phyloP scores from a whole-genome alignment of 1,140 invertebrate species.

The Heliothis subflexa region DNA sequence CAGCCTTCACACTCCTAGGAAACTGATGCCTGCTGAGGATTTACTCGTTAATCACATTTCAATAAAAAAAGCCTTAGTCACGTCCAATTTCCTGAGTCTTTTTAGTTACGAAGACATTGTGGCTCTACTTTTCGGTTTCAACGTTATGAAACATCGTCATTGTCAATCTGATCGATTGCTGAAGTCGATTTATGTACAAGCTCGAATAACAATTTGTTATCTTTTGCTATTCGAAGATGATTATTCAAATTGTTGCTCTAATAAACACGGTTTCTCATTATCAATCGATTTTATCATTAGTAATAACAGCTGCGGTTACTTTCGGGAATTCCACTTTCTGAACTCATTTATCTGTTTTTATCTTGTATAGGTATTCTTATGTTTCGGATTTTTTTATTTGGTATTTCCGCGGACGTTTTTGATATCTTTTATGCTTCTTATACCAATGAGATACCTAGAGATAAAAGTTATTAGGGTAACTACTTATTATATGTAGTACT shows the following conservation, averaged over 20 bases:
- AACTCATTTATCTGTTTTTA: slow-evolving; percentile 17
- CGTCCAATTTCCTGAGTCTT: slow-evolving; percentile 4
- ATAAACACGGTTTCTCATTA: not conserved
- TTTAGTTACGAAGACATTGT: not conserved
- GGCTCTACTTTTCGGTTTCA: not conserved
- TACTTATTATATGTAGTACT: too few relatives aligned
- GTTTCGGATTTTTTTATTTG: too few relatives aligned
- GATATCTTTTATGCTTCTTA: not conserved
- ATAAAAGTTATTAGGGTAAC: too few relatives aligned
- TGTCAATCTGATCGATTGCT: not conserved
- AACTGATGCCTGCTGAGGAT: slow-evolving; percentile 18
- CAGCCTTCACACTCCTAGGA: slow-evolving; percentile 68
- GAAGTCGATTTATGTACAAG: not conserved
- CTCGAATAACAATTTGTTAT: not conserved
- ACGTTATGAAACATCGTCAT: not conserved
- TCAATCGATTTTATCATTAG: not conserved
- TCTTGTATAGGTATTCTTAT: not conserved
- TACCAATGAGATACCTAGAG: too few relatives aligned
- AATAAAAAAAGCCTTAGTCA: slow-evolving; percentile 18
- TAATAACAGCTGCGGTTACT: not conserved
- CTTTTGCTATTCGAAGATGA: not conserved
- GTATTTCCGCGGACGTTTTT: not conserved
- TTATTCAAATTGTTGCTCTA: not conserved
- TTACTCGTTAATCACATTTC: slow-evolving; percentile 12
- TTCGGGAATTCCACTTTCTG: slow-evolving; percentile 11